Percentiles rank a stretch among this genome's conserved stretches.
phyloP scores from a whole-genome alignment of 2,113 vertebrate species.

The Dromas ardeola region DNA sequence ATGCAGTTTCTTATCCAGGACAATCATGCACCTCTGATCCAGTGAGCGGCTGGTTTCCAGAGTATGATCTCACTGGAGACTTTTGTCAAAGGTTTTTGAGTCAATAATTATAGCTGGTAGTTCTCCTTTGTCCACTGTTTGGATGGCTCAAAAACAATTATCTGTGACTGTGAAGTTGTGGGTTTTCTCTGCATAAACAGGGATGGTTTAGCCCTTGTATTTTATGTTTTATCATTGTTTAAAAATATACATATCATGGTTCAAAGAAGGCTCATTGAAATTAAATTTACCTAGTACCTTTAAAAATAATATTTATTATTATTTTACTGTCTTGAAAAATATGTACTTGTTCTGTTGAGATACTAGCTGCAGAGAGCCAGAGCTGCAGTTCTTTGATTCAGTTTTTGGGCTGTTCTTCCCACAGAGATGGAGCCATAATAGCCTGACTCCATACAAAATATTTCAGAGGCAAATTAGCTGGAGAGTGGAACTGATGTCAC shows the following conservation, averaged over 20 bases:
- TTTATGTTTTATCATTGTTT: background rate
- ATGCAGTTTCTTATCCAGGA: background rate
- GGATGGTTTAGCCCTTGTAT: background rate
- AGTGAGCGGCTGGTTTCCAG: background rate
- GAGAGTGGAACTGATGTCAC: background rate
- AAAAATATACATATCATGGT: background rate
- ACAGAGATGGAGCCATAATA: background rate
- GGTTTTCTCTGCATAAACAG: background rate
- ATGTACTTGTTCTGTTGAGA: background rate
- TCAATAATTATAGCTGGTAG: background rate
- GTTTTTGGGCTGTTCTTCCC: background rate
- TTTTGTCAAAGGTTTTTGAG: background rate
- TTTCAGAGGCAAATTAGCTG: background rate
- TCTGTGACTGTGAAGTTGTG: background rate
- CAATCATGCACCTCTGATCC: background rate
- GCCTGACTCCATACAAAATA: background rate
- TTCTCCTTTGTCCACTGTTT: background rate
- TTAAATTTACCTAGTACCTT: background rate
- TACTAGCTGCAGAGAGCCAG: background rate
- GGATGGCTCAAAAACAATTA: background rate
- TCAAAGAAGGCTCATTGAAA: background rate
- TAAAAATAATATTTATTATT: background rate
- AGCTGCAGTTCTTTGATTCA: background rate
- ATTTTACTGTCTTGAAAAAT: background rate
- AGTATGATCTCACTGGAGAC: background rate